Evolutionary conservation across 2,797 vertebrate genomes (phyloP).

Genomic region (Gadopsis marmoratus): DNA sequence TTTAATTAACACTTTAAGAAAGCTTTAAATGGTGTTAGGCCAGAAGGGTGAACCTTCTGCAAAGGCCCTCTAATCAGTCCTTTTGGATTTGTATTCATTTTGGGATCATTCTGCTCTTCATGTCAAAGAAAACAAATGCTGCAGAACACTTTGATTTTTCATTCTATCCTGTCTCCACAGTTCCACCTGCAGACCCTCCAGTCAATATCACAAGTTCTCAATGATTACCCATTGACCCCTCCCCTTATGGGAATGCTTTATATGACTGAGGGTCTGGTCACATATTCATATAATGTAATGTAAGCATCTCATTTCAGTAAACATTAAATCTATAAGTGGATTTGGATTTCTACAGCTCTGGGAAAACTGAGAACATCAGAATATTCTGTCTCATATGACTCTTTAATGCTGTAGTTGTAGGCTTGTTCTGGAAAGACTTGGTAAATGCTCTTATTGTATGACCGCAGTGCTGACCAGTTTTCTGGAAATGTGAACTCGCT

Average conservation of each 20-base stretch:
- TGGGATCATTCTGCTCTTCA: conserved; percentile 55
- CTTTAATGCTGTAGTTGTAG: conserved; percentile 24
- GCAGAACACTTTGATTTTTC: conserved; percentile 73
- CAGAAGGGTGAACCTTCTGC: neutral
- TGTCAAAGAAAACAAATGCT: conserved; percentile 71
- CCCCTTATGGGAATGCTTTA: conserved; percentile 81
- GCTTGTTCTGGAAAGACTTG: conserved; percentile 29
- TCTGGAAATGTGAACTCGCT: conserved; percentile 43
- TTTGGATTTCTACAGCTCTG: conserved; percentile 75
- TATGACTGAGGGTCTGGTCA: conserved; percentile 71
- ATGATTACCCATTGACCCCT: conserved; percentile 76
- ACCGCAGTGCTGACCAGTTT: conserved; percentile 39
- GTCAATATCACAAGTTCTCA: conserved; percentile 71
- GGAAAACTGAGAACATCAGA: conserved; percentile 61
- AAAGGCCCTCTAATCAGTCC: neutral
- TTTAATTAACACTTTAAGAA: neutral
- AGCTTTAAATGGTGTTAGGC: neutral
- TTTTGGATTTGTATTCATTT: conserved; percentile 59
- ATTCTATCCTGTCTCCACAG: conserved; percentile 74
- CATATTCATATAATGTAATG: conserved; percentile 80
- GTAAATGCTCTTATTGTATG: conserved; percentile 18
- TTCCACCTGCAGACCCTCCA: conserved; percentile 49
- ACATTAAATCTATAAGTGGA: conserved; percentile 82
- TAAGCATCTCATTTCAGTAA: conserved; percentile 80
- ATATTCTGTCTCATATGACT: conserved; percentile 67